Conservation (phyloP, 2,113 vertebrate genomes). For the Nettapus auritus region DNA sequence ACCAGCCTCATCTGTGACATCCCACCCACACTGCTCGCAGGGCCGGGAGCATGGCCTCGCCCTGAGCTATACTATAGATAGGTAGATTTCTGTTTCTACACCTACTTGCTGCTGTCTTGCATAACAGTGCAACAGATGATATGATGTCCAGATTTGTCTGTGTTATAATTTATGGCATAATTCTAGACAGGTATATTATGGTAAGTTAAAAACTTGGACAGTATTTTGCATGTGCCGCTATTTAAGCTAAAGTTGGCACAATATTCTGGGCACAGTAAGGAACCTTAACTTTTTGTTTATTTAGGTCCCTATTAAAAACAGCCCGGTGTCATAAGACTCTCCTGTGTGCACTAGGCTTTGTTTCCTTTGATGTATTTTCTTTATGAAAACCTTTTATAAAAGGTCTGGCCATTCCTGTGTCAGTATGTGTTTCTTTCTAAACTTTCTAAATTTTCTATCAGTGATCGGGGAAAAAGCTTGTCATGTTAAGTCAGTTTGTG, state of each 20-base stretch:
- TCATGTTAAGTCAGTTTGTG: background rate
- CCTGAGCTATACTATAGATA: background rate
- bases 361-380: background rate
- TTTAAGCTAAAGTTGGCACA: background rate
- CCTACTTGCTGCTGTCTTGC: background rate
- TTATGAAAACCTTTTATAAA: background rate
- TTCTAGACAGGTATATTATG: background rate
- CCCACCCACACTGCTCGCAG: background rate
- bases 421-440: background rate
- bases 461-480: background rate
- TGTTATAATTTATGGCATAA: background rate
- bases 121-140: background rate
- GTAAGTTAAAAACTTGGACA: background rate
- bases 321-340: background rate
- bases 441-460: background rate
- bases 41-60: fast-evolving
- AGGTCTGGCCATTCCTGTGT: background rate
- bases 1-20: background rate
- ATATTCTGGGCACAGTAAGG: background rate
- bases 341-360: background rate
- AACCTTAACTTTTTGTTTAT: background rate
- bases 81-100: background rate
- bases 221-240: background rate
- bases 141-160: background rate
- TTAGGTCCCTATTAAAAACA: background rate